Conservation (phyloP, 2,797 vertebrate genomes). For the Pagetopsis macropterus region DNA sequence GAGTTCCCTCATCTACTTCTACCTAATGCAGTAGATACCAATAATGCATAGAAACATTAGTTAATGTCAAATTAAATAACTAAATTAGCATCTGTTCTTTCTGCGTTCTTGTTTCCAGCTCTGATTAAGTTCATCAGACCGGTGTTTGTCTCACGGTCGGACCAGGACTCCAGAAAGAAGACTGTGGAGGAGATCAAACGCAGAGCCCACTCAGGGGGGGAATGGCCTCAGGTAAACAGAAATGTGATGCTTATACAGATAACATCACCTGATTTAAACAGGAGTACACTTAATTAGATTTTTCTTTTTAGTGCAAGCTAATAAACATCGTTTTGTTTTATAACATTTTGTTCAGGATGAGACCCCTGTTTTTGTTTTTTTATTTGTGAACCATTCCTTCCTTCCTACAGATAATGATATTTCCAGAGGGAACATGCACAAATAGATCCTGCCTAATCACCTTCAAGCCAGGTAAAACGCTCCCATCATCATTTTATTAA, state of each 20-base stretch:
- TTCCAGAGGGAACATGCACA: slow-evolving; percentile 98
- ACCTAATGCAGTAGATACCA: neutral
- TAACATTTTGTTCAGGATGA: neutral
- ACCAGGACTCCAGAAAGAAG: slow-evolving; percentile 95
- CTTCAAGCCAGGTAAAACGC: slow-evolving; percentile 92
- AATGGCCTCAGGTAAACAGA: slow-evolving; percentile 93
- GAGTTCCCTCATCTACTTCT: neutral
- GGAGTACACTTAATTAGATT: neutral
- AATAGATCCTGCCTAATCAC: slow-evolving; percentile 98
- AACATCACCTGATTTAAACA: neutral
- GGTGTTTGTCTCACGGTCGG: slow-evolving; percentile 95
- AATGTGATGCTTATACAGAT: neutral
- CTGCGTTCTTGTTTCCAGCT: slow-evolving; percentile 79
- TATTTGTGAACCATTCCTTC: slow-evolving; percentile 1
- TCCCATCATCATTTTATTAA: slow-evolving; percentile 29
- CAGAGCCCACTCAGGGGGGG: slow-evolving; percentile 90
- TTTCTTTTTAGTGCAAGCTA: neutral
- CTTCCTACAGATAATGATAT: slow-evolving; percentile 95
- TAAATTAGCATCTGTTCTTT: neutral
- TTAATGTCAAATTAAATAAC: neutral
- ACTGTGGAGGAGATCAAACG: slow-evolving; percentile 96
- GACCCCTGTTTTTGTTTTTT: neutral
- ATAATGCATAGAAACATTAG: neutral
- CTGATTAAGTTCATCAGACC: slow-evolving; percentile 96
- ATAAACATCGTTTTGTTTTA: neutral